A percentile compares a stretch with the other conserved stretches of the same genome.
These are phyloP conservation scores for Pelosia muscerda DNA, from an alignment of 2,888 invertebrate genomes.

Conservation along the genomic window DNA sequence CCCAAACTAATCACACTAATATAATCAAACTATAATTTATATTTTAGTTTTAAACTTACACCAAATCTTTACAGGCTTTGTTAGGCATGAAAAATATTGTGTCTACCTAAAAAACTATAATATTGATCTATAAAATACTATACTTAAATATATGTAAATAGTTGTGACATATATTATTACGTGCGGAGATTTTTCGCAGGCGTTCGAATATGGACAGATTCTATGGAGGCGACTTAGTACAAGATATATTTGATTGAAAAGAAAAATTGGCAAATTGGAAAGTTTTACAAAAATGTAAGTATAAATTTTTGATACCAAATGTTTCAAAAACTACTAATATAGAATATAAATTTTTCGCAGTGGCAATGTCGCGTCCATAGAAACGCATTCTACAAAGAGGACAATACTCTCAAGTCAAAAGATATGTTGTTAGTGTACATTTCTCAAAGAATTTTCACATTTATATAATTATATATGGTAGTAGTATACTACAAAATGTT, in stretches of 20 bases:
- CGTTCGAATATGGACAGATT: conserved; percentile 24
- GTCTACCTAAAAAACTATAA: conserved; percentile 49
- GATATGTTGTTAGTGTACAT: conserved; percentile 58
- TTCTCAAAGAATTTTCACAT: conserved; percentile 44
- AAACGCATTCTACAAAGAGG: conserved; percentile 31
- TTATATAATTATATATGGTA: conserved; percentile 31
- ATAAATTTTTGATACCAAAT: neutral
- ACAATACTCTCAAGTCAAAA: conserved; percentile 36
- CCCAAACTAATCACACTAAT: conserved; percentile 20
- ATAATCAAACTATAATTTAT: conserved; percentile 18
- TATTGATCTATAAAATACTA: conserved; percentile 57
- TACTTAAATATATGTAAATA: conserved; percentile 52
- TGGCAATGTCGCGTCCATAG: conserved; percentile 24
- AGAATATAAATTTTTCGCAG: neutral
- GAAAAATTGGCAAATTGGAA: neutral
- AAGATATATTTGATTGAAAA: neutral
- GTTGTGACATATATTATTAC: conserved; percentile 42
- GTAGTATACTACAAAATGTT: conserved; percentile 44
- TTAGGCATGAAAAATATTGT: conserved; percentile 44
- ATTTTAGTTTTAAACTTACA: conserved; percentile 17
- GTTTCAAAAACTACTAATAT: neutral
- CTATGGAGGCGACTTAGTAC: conserved; percentile 25
- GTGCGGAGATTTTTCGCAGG: conserved; percentile 39
- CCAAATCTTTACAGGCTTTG: conserved; percentile 16
- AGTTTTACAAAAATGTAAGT: neutral